Evolutionary conservation across 2,888 invertebrate genomes (phyloP).

Genomic region (Mantis religiosa): DNA sequence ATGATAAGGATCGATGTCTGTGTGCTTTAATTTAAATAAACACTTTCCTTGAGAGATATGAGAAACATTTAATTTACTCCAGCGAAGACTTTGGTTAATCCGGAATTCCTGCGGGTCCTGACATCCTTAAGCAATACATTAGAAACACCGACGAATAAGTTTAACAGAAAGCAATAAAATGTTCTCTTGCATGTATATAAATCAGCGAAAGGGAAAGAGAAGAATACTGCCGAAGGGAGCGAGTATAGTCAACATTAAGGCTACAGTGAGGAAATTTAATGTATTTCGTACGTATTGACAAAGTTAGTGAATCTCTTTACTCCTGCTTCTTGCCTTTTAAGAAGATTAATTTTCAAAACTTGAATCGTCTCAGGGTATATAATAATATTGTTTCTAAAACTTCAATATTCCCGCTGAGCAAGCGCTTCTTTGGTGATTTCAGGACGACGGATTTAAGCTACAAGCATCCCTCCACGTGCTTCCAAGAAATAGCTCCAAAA

Average conservation of each 20-base stretch:
- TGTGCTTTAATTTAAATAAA: too few species aligned
- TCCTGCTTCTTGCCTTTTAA: neutral
- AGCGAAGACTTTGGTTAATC: too few species aligned
- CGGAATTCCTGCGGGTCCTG: too few species aligned
- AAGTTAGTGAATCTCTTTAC: neutral
- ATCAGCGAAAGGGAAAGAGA: neutral
- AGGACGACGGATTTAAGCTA: neutral
- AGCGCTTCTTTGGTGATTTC: neutral
- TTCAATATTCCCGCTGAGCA: neutral
- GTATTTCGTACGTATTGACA: neutral
- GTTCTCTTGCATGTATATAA: neutral
- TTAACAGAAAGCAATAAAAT: neutral
- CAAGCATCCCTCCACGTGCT: neutral
- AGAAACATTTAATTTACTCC: too few species aligned
- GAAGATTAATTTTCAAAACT: neutral
- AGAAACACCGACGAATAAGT: neutral
- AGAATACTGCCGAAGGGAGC: neutral
- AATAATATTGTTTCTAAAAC: slow-evolving; percentile 3
- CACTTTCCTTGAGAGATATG: too few species aligned
- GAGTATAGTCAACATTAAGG: neutral
- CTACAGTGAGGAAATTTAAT: neutral
- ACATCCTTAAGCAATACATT: neutral
- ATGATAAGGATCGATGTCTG: too few species aligned
- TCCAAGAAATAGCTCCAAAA: neutral
- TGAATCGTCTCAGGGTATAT: neutral